Conservation (phyloP, 2,888 invertebrate species). For the Drosophila anomelani region DNA sequence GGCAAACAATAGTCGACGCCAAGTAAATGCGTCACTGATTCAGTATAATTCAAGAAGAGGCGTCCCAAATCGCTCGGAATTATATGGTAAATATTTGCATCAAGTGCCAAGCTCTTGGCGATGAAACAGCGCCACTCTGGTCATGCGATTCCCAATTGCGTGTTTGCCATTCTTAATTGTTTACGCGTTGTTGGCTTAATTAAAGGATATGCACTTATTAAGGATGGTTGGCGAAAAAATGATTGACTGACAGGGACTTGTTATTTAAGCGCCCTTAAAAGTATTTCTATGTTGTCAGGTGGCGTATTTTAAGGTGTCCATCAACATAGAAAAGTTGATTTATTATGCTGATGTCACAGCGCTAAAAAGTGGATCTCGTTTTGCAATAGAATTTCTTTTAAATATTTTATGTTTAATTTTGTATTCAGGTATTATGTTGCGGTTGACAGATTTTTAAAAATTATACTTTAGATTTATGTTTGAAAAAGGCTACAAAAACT, state of each 20-base stretch:
- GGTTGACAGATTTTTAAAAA: too few species aligned
- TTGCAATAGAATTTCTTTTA: too few species aligned
- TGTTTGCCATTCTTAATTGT: conserved; percentile 4
- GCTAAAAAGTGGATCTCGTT: too few species aligned
- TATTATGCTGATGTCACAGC: background rate
- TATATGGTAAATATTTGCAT: conserved; percentile 26
- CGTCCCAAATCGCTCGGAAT: conserved; percentile 13
- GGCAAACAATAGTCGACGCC: conserved; percentile 12
- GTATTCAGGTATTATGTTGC: background rate
- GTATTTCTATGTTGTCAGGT: background rate
- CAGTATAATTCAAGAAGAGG: conserved; percentile 1
- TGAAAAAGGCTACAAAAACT: background rate
- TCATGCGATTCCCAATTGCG: conserved; percentile 16
- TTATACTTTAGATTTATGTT: too few species aligned
- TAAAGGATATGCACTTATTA: conserved; percentile 8
- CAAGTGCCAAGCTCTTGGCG: conserved; percentile 13
- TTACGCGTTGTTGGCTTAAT: conserved; percentile 10
- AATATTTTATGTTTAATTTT: background rate
- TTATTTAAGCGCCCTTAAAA: conserved; percentile 1
- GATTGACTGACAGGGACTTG: background rate
- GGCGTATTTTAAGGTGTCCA: background rate
- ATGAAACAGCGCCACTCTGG: background rate
- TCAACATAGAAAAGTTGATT: background rate
- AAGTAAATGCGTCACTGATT: conserved; percentile 57
- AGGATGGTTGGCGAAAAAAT: conserved; percentile 1